Evolutionary conservation across 2,113 vertebrate genomes (phyloP).

Genomic region (Chionis minor): DNA sequence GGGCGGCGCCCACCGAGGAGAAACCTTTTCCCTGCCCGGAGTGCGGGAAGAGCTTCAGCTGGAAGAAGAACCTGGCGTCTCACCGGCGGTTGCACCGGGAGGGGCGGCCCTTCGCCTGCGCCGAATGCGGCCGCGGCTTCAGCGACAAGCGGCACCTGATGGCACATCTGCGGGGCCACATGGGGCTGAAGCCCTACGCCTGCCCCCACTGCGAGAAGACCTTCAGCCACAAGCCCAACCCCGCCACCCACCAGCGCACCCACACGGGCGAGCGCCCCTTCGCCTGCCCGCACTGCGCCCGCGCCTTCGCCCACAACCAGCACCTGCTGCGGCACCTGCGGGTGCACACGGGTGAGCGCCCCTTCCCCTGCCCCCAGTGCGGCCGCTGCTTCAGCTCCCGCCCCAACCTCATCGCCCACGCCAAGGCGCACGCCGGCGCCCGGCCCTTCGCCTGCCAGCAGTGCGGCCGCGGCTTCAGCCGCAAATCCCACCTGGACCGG

Average conservation of each 20-base stretch:
- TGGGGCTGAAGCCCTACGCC: slow-evolving; percentile 28
- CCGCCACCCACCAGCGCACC: slow-evolving; percentile 52
- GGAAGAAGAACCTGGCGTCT: slow-evolving; percentile 59
- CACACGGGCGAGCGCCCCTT: slow-evolving; percentile 59
- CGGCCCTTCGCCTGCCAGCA: slow-evolving; percentile 66
- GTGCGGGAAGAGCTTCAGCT: slow-evolving; percentile 69
- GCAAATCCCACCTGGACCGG: slow-evolving; percentile 73
- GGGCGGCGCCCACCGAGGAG: not conserved
- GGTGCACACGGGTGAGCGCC: slow-evolving; percentile 63
- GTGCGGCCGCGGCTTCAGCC: slow-evolving; percentile 71
- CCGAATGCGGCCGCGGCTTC: slow-evolving; percentile 54
- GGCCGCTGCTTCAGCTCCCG: slow-evolving; percentile 61
- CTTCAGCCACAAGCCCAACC: not conserved
- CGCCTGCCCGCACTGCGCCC: slow-evolving; percentile 45
- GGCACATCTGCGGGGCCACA: slow-evolving; percentile 32
- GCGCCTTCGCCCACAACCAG: slow-evolving; percentile 60
- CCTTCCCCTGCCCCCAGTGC: slow-evolving; percentile 64
- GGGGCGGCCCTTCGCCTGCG: slow-evolving; percentile 25
- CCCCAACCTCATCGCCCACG: slow-evolving; percentile 55
- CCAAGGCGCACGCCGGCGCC: slow-evolving; percentile 50
- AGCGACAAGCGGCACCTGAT: slow-evolving; percentile 57
- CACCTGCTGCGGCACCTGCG: slow-evolving; percentile 64
- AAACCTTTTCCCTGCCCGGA: slow-evolving; percentile 61
- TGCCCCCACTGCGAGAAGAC: slow-evolving; percentile 47
- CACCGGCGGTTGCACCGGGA: slow-evolving; percentile 50